Percentiles rank a stretch among this genome's conserved stretches.
Conservation (phyloP, 2,888 invertebrate species). For the Imbricaverruca yamaguchii region DNA sequence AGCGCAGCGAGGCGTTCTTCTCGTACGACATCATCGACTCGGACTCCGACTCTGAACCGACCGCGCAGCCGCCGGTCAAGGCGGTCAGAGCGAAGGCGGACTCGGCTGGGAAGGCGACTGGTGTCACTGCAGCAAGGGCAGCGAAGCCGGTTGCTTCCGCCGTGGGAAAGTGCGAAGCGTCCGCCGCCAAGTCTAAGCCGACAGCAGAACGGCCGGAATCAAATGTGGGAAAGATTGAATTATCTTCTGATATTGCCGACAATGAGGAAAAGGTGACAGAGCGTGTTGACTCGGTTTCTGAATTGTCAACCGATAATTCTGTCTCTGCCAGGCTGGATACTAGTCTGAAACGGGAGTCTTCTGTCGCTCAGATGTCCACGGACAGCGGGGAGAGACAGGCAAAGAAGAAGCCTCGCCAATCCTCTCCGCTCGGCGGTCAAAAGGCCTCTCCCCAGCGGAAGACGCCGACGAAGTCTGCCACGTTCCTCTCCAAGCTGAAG, state of each 20-base stretch:
- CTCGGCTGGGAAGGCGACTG: too few relatives aligned
- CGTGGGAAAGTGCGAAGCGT: background rate
- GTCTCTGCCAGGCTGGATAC: background rate
- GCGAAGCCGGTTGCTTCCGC: background rate
- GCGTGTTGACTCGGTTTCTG: too few relatives aligned
- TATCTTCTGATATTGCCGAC: too few relatives aligned
- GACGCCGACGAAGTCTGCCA: background rate
- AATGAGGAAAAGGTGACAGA: too few relatives aligned
- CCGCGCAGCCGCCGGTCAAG: background rate
- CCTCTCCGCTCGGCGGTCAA: background rate
- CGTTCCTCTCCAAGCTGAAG: conserved; percentile 11
- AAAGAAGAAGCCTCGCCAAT: background rate
- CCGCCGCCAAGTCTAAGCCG: too few relatives aligned
- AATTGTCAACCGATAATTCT: background rate
- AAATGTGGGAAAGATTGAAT: too few relatives aligned
- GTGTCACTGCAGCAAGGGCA: too few relatives aligned
- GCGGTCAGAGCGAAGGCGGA: background rate
- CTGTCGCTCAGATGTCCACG: background rate
- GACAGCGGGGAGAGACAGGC: background rate
- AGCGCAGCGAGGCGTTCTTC: conserved; percentile 19
- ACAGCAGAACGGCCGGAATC: too few relatives aligned
- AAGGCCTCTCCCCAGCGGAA: background rate
- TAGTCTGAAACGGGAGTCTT: background rate
- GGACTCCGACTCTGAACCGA: background rate
- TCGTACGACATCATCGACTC: conserved; percentile 19